Percentiles rank a stretch among this genome's conserved stretches.
Conservation (phyloP, 2,113 vertebrate species). For the Melospiza georgiana region DNA sequence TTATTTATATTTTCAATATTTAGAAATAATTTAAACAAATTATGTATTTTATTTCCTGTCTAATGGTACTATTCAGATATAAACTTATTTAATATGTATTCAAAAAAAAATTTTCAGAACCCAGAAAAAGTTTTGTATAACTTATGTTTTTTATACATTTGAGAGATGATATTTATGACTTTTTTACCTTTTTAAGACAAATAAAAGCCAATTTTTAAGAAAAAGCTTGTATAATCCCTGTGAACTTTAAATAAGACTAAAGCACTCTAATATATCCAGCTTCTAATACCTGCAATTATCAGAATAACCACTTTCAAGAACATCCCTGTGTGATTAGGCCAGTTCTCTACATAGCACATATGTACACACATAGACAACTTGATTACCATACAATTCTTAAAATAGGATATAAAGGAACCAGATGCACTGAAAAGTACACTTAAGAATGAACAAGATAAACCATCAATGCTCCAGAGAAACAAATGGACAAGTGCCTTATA, state of each 20-base stretch:
- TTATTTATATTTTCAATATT: conserved; percentile 52
- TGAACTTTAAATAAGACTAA: background rate
- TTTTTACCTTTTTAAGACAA: conserved; percentile 55
- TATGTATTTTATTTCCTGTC: background rate
- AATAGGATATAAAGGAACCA: background rate
- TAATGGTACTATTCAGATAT: background rate
- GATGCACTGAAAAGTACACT: background rate
- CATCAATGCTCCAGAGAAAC: background rate
- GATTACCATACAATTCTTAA: background rate
- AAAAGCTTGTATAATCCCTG: background rate
- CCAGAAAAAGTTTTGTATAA: background rate
- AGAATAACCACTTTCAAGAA: background rate
- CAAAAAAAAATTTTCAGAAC: background rate
- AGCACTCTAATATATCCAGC: background rate
- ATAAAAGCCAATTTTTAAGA: background rate
- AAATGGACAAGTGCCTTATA: background rate
- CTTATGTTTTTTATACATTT: conserved; percentile 42
- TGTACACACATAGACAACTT: background rate
- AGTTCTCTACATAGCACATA: background rate
- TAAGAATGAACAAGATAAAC: background rate
- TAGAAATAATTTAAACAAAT: conserved; percentile 46
- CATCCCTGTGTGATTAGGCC: background rate
- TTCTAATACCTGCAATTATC: background rate
- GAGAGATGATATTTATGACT: conserved; percentile 17
- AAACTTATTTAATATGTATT: conserved; percentile 26